phyloP scores from a whole-genome alignment of 2,113 vertebrate genomes.

The Phocoena sinus region DNA sequence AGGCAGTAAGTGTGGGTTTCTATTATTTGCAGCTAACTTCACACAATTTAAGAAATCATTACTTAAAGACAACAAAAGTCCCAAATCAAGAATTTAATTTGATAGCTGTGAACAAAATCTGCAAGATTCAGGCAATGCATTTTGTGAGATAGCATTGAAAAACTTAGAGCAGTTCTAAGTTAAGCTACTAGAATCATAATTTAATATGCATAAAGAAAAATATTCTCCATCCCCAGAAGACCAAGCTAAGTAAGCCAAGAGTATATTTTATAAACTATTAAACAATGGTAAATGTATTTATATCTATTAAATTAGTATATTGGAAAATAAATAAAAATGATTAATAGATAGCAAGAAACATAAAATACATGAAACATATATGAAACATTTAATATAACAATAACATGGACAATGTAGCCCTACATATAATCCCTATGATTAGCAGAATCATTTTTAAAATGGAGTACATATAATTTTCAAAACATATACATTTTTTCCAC shows the following conservation, averaged over 20 bases:
- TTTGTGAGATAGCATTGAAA: background rate
- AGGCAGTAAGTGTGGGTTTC: background rate
- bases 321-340: background rate
- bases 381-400: background rate
- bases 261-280: background rate
- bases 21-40: background rate
- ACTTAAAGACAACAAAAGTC: background rate
- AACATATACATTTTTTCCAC: background rate
- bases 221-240: background rate
- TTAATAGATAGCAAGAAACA: background rate
- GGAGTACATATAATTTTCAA: background rate
- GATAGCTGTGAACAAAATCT: background rate
- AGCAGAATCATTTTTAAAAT: background rate
- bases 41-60: background rate
- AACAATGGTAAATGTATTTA: background rate
- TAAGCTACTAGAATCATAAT: background rate
- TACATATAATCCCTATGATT: background rate
- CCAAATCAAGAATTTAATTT: background rate
- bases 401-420: background rate
- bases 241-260: background rate
- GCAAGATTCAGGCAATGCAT: background rate
- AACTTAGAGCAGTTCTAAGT: background rate
- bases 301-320: background rate
- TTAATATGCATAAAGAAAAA: background rate
- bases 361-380: background rate